Evolutionary conservation across 2,888 invertebrate species (phyloP).

Genomic region (Apantesis nais): DNA sequence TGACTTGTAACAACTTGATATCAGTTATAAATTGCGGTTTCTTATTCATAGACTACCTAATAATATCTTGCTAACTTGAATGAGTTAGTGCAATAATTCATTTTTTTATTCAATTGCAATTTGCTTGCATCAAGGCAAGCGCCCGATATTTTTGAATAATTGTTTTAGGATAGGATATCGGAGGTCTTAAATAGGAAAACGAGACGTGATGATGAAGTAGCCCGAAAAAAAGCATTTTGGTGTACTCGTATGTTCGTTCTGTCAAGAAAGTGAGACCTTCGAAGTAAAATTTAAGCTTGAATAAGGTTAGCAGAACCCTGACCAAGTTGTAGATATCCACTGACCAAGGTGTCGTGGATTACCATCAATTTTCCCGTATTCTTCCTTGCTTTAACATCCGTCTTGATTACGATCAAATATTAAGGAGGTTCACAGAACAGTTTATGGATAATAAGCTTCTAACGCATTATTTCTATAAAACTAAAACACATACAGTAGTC

Average conservation of each 20-base stretch:
- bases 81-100: neutral
- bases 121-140: neutral
- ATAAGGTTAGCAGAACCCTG: too few species aligned
- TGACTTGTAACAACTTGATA: slow-evolving; percentile 21
- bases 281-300: too few species aligned
- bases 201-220: neutral
- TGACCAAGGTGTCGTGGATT: too few species aligned
- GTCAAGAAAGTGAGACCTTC: too few species aligned
- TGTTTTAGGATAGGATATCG: neutral
- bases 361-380: too few species aligned
- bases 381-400: too few species aligned
- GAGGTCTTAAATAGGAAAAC: neutral
- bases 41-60: slow-evolving; percentile 32
- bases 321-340: too few species aligned
- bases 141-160: neutral
- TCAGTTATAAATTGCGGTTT: slow-evolving; percentile 36
- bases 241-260: too few species aligned
- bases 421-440: too few species aligned
- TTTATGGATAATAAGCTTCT: too few species aligned
- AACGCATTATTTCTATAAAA: too few species aligned
- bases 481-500: neutral
- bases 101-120: neutral
- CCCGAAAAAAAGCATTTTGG: too few species aligned
- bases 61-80: slow-evolving; percentile 4
- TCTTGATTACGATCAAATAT: neutral